A percentile compares a stretch with the other conserved stretches of the same genome.
Evolutionary conservation across 2,797 vertebrate genomes (phyloP).

Genomic region (Hippoglossus hippoglossus): DNA sequence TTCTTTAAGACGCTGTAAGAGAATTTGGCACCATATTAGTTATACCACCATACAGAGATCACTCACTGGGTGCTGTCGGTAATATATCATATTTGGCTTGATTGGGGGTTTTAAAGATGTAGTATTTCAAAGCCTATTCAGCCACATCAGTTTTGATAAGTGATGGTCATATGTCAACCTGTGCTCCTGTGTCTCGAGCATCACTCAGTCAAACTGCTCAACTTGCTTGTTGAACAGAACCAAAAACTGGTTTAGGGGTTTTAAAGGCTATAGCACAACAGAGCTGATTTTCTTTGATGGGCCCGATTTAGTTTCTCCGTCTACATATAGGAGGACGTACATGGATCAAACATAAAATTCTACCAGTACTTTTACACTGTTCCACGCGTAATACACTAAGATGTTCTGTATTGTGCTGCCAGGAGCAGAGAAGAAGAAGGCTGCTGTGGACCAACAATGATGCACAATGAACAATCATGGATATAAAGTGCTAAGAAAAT

Average conservation of each 20-base stretch:
- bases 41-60: too few relatives aligned
- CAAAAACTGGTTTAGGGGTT: constrained; percentile 14
- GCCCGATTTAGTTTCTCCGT: neutral
- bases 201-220: constrained; percentile 22
- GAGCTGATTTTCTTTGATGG: neutral
- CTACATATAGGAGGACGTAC: neutral
- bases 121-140: constrained; percentile 24
- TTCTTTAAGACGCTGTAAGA: constrained; percentile 11
- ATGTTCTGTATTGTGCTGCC: neutral
- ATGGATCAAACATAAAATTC: neutral
- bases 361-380: neutral
- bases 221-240: constrained; percentile 20
- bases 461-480: too few relatives aligned
- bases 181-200: constrained; percentile 1
- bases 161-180: constrained; percentile 19
- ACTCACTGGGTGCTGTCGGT: neutral
- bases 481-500: neutral
- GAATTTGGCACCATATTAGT: constrained; percentile 1
- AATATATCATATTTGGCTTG: neutral
- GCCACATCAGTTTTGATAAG: constrained; percentile 31
- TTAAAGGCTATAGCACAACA: neutral
- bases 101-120: neutral
- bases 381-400: neutral
- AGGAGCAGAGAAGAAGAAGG: neutral
- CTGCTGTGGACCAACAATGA: neutral